phyloP scores from a whole-genome alignment of 2,113 vertebrate species.

The Heterocephalus glaber region DNA sequence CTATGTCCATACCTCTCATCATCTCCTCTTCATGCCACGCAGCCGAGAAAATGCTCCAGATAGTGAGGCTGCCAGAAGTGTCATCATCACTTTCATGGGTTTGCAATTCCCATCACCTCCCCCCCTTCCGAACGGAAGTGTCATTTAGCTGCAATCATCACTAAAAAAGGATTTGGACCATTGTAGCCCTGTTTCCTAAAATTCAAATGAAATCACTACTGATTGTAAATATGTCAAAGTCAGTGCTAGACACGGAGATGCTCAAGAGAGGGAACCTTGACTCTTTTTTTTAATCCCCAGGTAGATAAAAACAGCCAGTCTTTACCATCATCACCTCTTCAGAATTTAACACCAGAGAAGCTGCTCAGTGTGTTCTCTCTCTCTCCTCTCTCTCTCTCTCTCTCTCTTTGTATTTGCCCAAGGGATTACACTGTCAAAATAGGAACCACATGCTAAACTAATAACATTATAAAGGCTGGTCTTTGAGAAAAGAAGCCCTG shows the following conservation, averaged over 20 bases:
- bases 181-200: background rate
- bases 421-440: background rate
- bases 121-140: background rate
- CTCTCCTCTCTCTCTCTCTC: background rate
- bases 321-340: background rate
- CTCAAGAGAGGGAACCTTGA: background rate
- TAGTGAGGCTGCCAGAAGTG: background rate
- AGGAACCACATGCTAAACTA: slow-evolving; percentile 4
- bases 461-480: background rate
- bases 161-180: background rate
- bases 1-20: background rate
- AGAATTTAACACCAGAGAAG: background rate
- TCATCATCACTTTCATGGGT: background rate
- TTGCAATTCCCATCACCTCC: background rate
- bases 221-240: background rate
- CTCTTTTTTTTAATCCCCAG: background rate
- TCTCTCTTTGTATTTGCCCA: background rate
- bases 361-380: background rate
- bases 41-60: background rate
- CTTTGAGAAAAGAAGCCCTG: slow-evolving; percentile 49
- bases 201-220: slow-evolving; percentile 36
- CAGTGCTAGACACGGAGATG: background rate
- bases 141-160: background rate
- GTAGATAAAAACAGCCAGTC: background rate
- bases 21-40: background rate